Conservation (phyloP, 2,888 invertebrate species). For the Drosophila phalerata region DNA sequence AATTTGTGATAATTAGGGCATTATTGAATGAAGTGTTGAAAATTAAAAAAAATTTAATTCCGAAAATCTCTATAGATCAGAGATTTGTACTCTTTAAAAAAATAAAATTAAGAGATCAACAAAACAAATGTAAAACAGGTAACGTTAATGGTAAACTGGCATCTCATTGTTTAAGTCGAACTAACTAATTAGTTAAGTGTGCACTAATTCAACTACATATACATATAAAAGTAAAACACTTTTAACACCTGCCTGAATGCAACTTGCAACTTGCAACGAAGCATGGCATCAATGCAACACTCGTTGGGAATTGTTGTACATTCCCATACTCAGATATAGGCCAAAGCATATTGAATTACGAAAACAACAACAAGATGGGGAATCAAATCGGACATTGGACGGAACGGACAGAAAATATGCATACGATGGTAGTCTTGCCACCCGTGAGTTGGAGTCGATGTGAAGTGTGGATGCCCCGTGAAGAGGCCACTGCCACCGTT, state of each 20-base stretch:
- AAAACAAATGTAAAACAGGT: not conserved
- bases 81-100: not conserved
- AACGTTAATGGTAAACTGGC: not conserved
- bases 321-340: constrained; percentile 53
- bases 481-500: constrained; percentile 78
- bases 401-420: constrained; percentile 47
- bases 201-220: constrained; percentile 25
- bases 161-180: constrained; percentile 19
- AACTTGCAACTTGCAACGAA: constrained; percentile 48
- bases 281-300: constrained; percentile 27
- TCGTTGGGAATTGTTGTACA: constrained; percentile 17
- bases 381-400: constrained; percentile 34
- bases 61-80: too few species aligned
- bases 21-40: too few species aligned
- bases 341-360: constrained; percentile 51
- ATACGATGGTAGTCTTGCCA: constrained; percentile 50
- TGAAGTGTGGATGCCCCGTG: constrained; percentile 73
- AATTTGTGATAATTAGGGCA: too few species aligned
- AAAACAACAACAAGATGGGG: constrained; percentile 23
- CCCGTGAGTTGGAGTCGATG: constrained; percentile 46
- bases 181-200: constrained; percentile 42
- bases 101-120: not conserved
- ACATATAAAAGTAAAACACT: constrained; percentile 24
- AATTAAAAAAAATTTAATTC: too few species aligned
- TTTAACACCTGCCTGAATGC: constrained; percentile 27